Base-by-base conservation (phyloP, 1,140 invertebrate species). In the Sycobia sp. region DNA sequence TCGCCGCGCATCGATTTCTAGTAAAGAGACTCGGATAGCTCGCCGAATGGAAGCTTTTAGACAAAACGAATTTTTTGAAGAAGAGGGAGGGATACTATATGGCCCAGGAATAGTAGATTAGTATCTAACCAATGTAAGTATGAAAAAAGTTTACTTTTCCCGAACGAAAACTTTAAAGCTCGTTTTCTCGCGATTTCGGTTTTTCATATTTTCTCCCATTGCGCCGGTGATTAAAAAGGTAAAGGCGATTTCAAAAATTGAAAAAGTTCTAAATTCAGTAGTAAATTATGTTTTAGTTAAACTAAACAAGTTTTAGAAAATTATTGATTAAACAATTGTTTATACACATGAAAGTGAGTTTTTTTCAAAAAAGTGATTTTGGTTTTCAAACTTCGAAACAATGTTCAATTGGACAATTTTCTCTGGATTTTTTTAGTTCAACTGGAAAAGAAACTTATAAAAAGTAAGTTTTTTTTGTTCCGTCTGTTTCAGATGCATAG, bases 21-120 rank as follows among this genome's bases (percentile, higher is more conserved):
- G 49, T 36, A 62, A 62, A 13, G 39, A 53, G 16, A 36, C 49
- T 62, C 23, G 49, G 11, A 53, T 47, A 46, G 49, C 59, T 13
- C 23, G 49, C 3, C 3, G 49, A 62, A 5, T 38, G 38, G 49
- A 53, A 53, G 18, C 25, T 9, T 13, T 63, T 5, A 3, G n/a
- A 11, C 53, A 49, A 41, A 63, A 56, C 20, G 39, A 53, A 39
- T 54, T 62, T 44, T 62, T 62, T 53, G 59, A 62, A 53, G 59
- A 43, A 43, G 53, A 55, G 53, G 36, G 47, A 59, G 43, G 53
- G 18, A 11, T 41, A 41, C 14, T 55, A n/a, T 41, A 51, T 51
- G 49, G 49, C 25, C 23, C 49, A 36, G 49, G 23, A 16, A 51
- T 51, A 29, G 49, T 25, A 23, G 53, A 41, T 32, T 55, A 55